Conservation (phyloP, 2,888 invertebrate genomes). For the Pseudococcus longispinus region DNA sequence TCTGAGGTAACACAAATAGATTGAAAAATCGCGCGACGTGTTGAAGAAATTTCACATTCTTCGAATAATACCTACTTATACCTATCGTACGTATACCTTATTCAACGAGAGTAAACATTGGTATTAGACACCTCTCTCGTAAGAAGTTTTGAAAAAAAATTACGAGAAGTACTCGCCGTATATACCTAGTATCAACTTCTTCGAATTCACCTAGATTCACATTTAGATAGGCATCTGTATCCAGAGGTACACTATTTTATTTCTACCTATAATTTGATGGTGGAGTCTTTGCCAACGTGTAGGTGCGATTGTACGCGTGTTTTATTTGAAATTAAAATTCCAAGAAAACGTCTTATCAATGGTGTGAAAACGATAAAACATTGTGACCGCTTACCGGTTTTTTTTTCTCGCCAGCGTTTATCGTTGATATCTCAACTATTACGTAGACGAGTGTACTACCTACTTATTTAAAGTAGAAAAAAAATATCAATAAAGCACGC, state of each 20-base stretch:
- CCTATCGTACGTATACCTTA: neutral
- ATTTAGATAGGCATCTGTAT: too few species aligned
- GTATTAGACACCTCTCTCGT: neutral
- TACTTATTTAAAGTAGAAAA: neutral
- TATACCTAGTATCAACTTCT: too few species aligned
- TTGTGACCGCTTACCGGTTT: neutral
- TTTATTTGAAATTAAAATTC: neutral
- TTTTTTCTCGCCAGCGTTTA: neutral
- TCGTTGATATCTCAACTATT: neutral
- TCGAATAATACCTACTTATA: neutral
- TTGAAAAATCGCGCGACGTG: constrained; percentile 3
- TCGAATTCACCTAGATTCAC: too few species aligned
- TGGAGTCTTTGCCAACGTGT: neutral
- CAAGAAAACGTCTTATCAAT: neutral
- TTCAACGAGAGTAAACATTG: neutral
- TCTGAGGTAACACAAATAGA: constrained; percentile 15
- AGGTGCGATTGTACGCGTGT: neutral
- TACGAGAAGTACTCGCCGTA: too few species aligned
- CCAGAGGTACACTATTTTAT: too few species aligned
- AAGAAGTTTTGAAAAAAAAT: too few species aligned
- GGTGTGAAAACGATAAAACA: neutral
- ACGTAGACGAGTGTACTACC: neutral
- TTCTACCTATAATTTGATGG: neutral
- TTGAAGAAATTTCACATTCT: constrained; percentile 1
- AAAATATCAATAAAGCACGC: neutral